These are phyloP conservation scores for Therioaphis trifolii DNA, from an alignment of 2,888 invertebrate genomes.

Conservation along the genomic window DNA sequence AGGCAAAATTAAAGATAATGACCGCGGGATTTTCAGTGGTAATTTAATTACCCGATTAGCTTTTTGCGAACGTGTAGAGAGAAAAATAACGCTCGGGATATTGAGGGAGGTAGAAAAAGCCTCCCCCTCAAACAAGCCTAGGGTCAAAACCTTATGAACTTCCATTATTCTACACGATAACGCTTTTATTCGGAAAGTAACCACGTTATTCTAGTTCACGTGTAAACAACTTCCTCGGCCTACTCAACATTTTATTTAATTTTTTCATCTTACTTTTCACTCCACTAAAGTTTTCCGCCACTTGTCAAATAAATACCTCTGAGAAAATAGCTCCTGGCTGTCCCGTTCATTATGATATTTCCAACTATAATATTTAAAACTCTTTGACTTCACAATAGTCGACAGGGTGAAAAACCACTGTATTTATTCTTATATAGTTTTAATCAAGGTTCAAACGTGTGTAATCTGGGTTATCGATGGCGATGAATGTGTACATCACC, in stretches of 20 bases:
- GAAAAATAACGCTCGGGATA: constrained; percentile 21
- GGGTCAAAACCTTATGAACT: constrained; percentile 22
- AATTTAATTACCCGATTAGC: constrained; percentile 59
- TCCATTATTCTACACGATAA: constrained; percentile 59
- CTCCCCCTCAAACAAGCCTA: not conserved
- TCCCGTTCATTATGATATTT: too few species aligned
- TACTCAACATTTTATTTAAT: constrained; percentile 8
- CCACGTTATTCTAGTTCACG: constrained; percentile 30
- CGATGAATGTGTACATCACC: too few species aligned
- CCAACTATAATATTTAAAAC: too few species aligned
- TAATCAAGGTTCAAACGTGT: too few species aligned
- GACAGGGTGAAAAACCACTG: too few species aligned
- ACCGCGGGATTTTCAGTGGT: constrained; percentile 45
- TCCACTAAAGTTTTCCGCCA: not conserved
- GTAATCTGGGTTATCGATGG: too few species aligned
- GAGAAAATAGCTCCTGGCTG: not conserved
- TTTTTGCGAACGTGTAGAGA: constrained; percentile 42
- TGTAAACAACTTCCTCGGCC: constrained; percentile 35
- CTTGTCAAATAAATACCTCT: not conserved
- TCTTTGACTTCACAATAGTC: too few species aligned
- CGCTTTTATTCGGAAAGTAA: constrained; percentile 50
- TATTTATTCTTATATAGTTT: too few species aligned
- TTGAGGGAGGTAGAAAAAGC: not conserved
- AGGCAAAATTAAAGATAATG: constrained; percentile 61
- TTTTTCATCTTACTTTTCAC: not conserved